phyloP scores from a whole-genome alignment of 2,113 vertebrate genomes.

The Oceanites oceanicus region DNA sequence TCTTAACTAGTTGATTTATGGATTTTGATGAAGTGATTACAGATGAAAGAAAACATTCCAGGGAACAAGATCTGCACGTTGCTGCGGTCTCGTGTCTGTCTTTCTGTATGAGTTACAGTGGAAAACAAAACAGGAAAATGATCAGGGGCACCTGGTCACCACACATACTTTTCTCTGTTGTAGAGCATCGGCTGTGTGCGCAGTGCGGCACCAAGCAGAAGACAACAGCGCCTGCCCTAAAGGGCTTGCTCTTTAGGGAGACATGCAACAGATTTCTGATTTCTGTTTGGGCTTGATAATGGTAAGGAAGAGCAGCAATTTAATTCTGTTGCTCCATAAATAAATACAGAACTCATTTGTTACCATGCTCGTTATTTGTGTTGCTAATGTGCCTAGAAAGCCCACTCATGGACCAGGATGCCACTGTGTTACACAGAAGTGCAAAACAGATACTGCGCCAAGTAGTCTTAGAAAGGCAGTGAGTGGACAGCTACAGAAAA shows the following conservation, averaged over 20 bases:
- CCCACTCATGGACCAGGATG: not conserved
- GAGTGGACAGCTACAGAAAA: not conserved
- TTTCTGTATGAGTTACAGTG: not conserved
- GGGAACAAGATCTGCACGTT: conserved; percentile 48
- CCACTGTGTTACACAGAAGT: too few relatives aligned
- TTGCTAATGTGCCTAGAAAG: not conserved
- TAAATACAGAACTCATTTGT: not conserved
- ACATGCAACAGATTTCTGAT: rapidly evolving
- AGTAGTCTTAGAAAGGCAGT: not conserved
- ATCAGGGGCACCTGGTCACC: not conserved
- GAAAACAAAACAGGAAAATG: conserved; percentile 8
- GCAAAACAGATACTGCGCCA: not conserved
- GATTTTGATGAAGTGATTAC: conserved; percentile 65
- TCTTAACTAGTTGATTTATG: conserved; percentile 59
- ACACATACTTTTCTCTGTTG: not conserved
- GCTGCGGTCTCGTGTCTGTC: conserved; percentile 13
- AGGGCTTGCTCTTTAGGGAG: not conserved
- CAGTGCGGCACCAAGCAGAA: not conserved
- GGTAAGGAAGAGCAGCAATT: rapidly evolving
- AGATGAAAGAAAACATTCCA: conserved; percentile 75
- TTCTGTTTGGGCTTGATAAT: not conserved
- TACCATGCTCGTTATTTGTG: not conserved
- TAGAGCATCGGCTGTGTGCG: rapidly evolving
- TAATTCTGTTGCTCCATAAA: not conserved
- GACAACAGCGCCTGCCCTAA: not conserved